Evolutionary conservation across 2,888 invertebrate genomes (phyloP).

Genomic region (Troglohyphantes excavatus): DNA sequence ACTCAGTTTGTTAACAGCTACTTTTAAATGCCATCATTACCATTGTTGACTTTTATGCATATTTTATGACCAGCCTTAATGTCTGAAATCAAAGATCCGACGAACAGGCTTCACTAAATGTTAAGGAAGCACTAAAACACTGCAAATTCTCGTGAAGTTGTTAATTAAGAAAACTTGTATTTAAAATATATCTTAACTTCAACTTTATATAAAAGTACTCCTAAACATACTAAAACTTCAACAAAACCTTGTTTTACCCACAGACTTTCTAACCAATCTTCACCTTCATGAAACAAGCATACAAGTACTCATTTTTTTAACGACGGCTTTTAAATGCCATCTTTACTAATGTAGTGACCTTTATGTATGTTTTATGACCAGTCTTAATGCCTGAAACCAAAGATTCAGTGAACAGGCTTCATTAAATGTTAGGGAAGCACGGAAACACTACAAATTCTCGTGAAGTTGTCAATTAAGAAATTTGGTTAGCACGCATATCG

Average conservation of each 20-base stretch:
- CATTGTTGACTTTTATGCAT: neutral
- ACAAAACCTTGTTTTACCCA: too few species aligned
- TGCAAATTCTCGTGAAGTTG: slow-evolving; percentile 11
- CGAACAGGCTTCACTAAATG: slow-evolving; percentile 8
- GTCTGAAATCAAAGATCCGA: neutral
- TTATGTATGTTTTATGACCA: slow-evolving; percentile 6
- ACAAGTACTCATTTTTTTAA: neutral
- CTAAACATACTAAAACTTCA: too few species aligned
- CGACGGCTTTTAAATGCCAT: neutral
- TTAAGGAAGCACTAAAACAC: slow-evolving; percentile 25
- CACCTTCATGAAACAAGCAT: too few species aligned
- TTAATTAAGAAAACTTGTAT: slow-evolving; percentile 30
- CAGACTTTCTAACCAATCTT: too few species aligned
- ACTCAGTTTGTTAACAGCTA: neutral
- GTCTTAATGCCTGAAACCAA: slow-evolving; percentile 14
- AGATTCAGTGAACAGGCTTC: neutral
- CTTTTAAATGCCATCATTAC: neutral
- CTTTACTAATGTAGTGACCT: neutral
- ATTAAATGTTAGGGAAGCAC: slow-evolving; percentile 34
- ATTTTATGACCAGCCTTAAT: slow-evolving; percentile 18
- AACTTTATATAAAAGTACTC: too few species aligned
- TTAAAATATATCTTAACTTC: too few species aligned
- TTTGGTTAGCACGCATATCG: too few species aligned
- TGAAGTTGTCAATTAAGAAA: slow-evolving; percentile 45
- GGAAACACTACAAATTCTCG: slow-evolving; percentile 15